Conservation (phyloP, 2,888 invertebrate species). For the Rotaria sp. region DNA sequence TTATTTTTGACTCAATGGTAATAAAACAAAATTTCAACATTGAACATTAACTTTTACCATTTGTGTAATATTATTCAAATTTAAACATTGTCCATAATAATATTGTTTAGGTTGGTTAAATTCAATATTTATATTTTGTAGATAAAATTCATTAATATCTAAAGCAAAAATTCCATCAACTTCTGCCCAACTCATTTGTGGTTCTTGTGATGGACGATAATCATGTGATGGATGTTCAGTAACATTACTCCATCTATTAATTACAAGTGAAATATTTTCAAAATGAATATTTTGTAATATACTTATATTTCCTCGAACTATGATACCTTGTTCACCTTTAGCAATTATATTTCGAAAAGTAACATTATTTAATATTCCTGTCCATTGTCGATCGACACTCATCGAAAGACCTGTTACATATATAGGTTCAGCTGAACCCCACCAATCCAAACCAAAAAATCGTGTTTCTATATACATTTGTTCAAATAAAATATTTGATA, state of each 20-base stretch:
- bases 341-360: not conserved
- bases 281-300: not conserved
- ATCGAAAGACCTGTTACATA: not conserved
- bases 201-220: conserved; percentile 8
- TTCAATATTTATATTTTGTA: not conserved
- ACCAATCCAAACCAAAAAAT: not conserved
- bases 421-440: not conserved
- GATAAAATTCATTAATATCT: not conserved
- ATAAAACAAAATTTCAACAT: not conserved
- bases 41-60: not conserved
- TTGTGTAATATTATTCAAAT: not conserved
- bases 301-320: not conserved
- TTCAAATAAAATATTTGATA: not conserved
- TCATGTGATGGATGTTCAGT: not conserved
- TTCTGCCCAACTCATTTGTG: not conserved
- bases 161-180: not conserved
- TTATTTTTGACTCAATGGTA: not conserved
- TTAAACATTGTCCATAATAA: not conserved
- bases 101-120: not conserved
- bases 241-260: not conserved
- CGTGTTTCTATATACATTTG: not conserved
- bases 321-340: not conserved
- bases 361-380: not conserved
- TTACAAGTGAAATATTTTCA: not conserved
- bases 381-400: not conserved